These are phyloP conservation scores for Carlito syrichta DNA, from an alignment of 2,113 vertebrate genomes.

Conservation along the genomic window DNA sequence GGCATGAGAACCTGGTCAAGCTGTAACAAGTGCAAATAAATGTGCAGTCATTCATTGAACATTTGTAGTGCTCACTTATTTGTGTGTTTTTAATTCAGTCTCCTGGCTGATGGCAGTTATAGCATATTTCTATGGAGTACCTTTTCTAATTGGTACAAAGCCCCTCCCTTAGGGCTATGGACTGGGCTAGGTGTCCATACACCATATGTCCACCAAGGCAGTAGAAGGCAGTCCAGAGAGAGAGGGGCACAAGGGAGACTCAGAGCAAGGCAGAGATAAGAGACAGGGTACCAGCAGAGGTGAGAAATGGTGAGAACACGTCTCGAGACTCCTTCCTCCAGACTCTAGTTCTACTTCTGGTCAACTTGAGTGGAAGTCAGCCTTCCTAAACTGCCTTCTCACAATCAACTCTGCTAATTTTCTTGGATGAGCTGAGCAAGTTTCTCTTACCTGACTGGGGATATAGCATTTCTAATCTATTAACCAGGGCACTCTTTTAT, in stretches of 20 bases:
- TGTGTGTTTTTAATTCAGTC: not conserved
- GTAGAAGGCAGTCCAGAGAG: not conserved
- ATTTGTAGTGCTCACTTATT: not conserved
- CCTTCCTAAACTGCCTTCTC: not conserved
- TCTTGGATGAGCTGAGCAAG: not conserved
- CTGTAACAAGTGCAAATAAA: not conserved
- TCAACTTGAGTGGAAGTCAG: no score
- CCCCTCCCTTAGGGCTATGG: not conserved
- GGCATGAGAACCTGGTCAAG: no score
- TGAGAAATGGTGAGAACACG: not conserved
- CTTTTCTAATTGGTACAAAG: not conserved
- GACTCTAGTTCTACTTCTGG: not conserved
- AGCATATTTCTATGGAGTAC: not conserved
- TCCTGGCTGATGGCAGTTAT: not conserved
- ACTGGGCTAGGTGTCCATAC: not conserved
- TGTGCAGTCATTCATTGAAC: not conserved
- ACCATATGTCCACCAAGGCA: not conserved
- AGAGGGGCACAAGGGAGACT: rapidly evolving
- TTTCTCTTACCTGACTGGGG: not conserved
- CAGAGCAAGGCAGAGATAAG: not conserved
- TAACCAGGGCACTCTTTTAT: not conserved
- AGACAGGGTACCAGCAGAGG: no score
- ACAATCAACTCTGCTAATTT: not conserved
- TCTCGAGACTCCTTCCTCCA: no score
- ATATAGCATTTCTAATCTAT: not conserved